phyloP scores from a whole-genome alignment of 1,140 invertebrate species.

The Ceratina calcarata region DNA sequence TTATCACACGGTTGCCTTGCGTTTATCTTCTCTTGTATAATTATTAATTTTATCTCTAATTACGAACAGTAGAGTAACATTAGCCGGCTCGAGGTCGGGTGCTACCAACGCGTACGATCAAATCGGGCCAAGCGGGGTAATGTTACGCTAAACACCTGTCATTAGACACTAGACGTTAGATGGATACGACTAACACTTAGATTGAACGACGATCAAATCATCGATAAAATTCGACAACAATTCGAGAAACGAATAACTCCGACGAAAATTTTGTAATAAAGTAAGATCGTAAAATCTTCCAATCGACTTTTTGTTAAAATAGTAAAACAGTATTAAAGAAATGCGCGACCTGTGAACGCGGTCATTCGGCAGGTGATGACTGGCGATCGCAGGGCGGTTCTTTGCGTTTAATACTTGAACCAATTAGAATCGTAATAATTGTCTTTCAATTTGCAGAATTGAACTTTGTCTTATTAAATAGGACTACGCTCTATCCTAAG shows the following conservation, averaged over 20 bases:
- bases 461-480: not conserved
- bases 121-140: not conserved
- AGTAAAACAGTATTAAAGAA: conserved; percentile 37
- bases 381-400: conserved; percentile 61
- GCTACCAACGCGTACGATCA: too few species aligned
- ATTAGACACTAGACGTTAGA: conserved; percentile 20
- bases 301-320: not conserved
- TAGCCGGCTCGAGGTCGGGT: not conserved
- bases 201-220: not conserved
- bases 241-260: too few species aligned
- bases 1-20: not conserved
- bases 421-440: not conserved
- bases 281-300: not conserved
- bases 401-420: conserved; percentile 32
- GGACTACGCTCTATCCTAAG: not conserved
- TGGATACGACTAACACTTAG: not conserved
- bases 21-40: not conserved
- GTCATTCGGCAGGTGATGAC: conserved; percentile 73
- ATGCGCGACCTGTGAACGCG: conserved; percentile 64
- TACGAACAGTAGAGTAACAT: conserved; percentile 17
- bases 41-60: conserved; percentile 13
- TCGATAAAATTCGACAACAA: not conserved
- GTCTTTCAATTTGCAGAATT: conserved; percentile 10
- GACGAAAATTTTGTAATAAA: not conserved
- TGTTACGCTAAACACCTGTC: conserved; percentile 1